A percentile compares a stretch with the other conserved stretches of the same genome.
Evolutionary conservation across 1,140 invertebrate genomes (phyloP).

Genomic region (Drosophila albomicans): DNA sequence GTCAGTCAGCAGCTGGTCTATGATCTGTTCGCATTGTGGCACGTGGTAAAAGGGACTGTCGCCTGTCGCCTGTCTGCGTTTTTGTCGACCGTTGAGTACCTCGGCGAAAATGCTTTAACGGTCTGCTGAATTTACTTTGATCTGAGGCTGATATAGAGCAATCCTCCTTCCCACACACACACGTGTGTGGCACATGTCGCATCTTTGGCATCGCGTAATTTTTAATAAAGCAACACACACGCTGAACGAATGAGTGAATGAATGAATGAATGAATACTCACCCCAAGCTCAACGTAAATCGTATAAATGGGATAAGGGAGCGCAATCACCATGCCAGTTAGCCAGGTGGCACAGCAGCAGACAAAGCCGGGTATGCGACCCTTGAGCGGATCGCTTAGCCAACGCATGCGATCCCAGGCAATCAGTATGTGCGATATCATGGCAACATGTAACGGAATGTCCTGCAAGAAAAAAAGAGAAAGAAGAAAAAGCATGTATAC

Average conservation of each 20-base stretch:
- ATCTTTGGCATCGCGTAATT: slow-evolving; percentile 45
- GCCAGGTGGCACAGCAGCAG: slow-evolving; percentile 89
- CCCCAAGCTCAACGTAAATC: slow-evolving; percentile 89
- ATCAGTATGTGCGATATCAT: slow-evolving; percentile 90
- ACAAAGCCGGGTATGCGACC: slow-evolving; percentile 88
- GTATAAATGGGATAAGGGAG: slow-evolving; percentile 91
- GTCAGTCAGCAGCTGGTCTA: too few species aligned
- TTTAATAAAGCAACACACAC: slow-evolving; percentile 61
- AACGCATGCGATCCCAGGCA: slow-evolving; percentile 89
- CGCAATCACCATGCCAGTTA: slow-evolving; percentile 89
- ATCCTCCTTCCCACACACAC: background rate
- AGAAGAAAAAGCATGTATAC: too few species aligned
- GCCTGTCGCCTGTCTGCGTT: slow-evolving; percentile 18
- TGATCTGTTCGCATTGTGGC: background rate
- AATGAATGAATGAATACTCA: slow-evolving; percentile 81
- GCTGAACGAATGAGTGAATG: too few species aligned
- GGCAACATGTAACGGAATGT: slow-evolving; percentile 89
- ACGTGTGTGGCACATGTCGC: slow-evolving; percentile 9
- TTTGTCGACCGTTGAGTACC: slow-evolving; percentile 21
- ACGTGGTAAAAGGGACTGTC: slow-evolving; percentile 1
- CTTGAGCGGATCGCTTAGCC: slow-evolving; percentile 88
- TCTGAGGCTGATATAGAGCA: slow-evolving; percentile 36
- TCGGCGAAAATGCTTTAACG: slow-evolving; percentile 58
- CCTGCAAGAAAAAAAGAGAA: slow-evolving; percentile 84
- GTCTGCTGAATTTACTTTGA: slow-evolving; percentile 71